Percentiles rank a stretch among this genome's conserved stretches.
phyloP scores from a whole-genome alignment of 92 coral and sea anemone genomes.

The Palythoa heliodiscus region DNA sequence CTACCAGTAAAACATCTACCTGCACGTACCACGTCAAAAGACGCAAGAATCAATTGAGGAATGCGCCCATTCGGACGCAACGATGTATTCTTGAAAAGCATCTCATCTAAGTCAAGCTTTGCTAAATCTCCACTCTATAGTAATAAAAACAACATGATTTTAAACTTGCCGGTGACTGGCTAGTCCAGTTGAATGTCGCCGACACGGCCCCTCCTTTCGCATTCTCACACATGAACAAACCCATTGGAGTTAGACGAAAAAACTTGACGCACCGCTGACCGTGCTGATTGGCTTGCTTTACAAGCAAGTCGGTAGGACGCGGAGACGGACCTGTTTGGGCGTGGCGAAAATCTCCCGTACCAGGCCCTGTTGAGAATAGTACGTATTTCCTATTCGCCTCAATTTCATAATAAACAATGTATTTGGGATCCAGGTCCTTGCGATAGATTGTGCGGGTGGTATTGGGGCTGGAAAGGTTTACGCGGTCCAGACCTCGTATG shows the following conservation, averaged over 20 bases:
- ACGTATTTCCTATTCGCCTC: slow-evolving; percentile 43
- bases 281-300: slow-evolving; percentile 45
- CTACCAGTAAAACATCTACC: background rate
- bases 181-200: slow-evolving; percentile 53
- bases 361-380: slow-evolving; percentile 50
- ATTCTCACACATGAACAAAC: slow-evolving; percentile 56
- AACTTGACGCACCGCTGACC: slow-evolving; percentile 57
- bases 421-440: slow-evolving; percentile 60
- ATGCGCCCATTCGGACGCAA: too few relatives aligned
- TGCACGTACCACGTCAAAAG: background rate
- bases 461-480: background rate
- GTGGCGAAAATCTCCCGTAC: slow-evolving; percentile 48
- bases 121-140: background rate
- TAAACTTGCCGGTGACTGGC: slow-evolving; percentile 5
- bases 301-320: slow-evolving; percentile 48
- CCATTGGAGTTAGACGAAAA: slow-evolving; percentile 56
- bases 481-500: slow-evolving; percentile 3
- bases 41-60: background rate
- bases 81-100: too few relatives aligned
- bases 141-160: background rate
- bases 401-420: slow-evolving; percentile 62
- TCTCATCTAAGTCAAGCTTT: too few relatives aligned
- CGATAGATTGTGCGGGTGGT: slow-evolving; percentile 54
- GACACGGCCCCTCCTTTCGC: slow-evolving; percentile 54
- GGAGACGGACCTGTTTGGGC: slow-evolving; percentile 52